A percentile compares a stretch with the other conserved stretches of the same genome.
phyloP scores from a whole-genome alignment of 1,140 invertebrate genomes.

The Scylla paramamosain region DNA sequence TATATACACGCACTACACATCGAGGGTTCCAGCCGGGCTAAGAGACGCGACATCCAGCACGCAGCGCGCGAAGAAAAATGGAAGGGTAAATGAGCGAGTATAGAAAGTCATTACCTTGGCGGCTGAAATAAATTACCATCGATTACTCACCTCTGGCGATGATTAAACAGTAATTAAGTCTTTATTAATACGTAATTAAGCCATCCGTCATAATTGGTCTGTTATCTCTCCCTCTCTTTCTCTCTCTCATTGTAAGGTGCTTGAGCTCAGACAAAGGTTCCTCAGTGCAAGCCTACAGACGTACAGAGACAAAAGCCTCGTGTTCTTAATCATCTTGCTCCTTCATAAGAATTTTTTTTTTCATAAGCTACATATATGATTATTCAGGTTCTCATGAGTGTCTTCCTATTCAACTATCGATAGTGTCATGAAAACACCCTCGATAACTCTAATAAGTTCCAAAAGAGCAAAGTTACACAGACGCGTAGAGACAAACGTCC shows the following conservation, averaged over 20 bases:
- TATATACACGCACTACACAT: neutral
- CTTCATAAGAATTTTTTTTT: too few relatives aligned
- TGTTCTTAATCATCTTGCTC: too few relatives aligned
- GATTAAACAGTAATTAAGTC: constrained; percentile 70
- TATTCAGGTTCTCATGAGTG: too few relatives aligned
- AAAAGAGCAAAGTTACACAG: too few relatives aligned
- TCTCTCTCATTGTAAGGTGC: constrained; percentile 13
- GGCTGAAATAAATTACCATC: constrained; percentile 62
- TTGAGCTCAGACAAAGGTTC: too few relatives aligned
- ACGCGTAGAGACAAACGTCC: too few relatives aligned
- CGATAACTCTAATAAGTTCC: too few relatives aligned
- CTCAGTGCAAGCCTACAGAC: too few relatives aligned
- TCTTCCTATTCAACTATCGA: too few relatives aligned
- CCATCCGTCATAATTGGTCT: constrained; percentile 69
- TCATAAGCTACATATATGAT: too few relatives aligned
- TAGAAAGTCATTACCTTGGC: constrained; percentile 56
- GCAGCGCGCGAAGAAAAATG: neutral
- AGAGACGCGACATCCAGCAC: neutral
- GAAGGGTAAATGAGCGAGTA: constrained; percentile 39
- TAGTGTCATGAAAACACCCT: too few relatives aligned
- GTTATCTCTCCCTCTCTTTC: constrained; percentile 27
- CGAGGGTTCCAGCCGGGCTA: neutral
- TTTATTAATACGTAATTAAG: constrained; percentile 71
- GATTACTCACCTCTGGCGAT: constrained; percentile 66
- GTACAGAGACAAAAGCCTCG: too few relatives aligned